These are phyloP conservation scores for Caenorhabditis drosophilae DNA, from an alignment of 2,888 invertebrate species.

Conservation along the genomic window DNA sequence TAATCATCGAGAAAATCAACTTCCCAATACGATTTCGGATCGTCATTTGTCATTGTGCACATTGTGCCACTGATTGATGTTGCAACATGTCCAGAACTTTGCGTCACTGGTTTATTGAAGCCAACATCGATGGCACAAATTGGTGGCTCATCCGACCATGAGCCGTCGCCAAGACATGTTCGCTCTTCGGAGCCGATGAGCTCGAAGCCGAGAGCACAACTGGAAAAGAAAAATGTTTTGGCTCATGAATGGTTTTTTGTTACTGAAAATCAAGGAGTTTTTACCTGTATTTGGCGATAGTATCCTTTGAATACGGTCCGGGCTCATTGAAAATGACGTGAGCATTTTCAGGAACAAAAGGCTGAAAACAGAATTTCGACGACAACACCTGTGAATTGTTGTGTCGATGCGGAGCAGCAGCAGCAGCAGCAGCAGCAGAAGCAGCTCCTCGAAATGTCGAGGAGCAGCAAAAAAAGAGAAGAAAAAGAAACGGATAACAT, in stretches of 20 bases:
- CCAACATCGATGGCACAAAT: conserved; percentile 62
- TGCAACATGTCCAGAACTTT: conserved; percentile 46
- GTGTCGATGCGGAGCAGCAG: background rate
- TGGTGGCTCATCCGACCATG: conserved; percentile 53
- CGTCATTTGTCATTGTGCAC: conserved; percentile 47
- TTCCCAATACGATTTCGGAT: conserved; percentile 50
- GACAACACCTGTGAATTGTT: too few species aligned
- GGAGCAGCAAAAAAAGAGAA: conserved; percentile 4
- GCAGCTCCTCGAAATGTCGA: too few species aligned
- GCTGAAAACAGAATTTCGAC: conserved; percentile 52
- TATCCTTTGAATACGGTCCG: conserved; percentile 76
- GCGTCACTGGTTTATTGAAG: conserved; percentile 49
- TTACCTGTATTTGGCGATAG: conserved; percentile 77
- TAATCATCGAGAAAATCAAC: conserved; percentile 51
- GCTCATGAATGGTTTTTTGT: background rate
- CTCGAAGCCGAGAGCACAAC: conserved; percentile 86
- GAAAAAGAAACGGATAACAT: too few species aligned
- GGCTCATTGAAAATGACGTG: conserved; percentile 74
- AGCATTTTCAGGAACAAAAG: conserved; percentile 75
- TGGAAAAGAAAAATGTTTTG: conserved; percentile 75
- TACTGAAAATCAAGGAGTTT: background rate
- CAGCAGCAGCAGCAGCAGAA: conserved; percentile 12
- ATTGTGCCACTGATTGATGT: conserved; percentile 34
- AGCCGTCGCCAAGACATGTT: conserved; percentile 70
- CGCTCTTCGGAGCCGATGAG: conserved; percentile 85